phyloP scores from a whole-genome alignment of 92 coral and sea anemone species.

The Isaurus tuberculatus region DNA sequence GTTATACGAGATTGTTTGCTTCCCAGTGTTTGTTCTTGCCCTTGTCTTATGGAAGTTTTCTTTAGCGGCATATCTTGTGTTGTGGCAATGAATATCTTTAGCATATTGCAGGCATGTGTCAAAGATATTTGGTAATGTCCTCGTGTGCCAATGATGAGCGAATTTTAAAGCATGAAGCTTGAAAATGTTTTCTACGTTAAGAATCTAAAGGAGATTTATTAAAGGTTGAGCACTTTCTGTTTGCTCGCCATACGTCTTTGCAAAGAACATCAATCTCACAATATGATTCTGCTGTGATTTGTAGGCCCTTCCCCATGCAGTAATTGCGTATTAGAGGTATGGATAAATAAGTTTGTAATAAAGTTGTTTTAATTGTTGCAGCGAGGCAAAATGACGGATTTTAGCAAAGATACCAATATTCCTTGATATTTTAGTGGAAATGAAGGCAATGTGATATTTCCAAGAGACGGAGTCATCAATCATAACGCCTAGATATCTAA shows the following conservation, averaged over 20 bases:
- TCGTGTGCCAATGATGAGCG: conserved; percentile 22
- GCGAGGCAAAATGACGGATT: too few species aligned
- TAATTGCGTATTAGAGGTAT: too few species aligned
- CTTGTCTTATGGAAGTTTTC: conserved; percentile 3
- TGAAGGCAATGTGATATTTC: too few species aligned
- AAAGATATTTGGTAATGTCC: conserved; percentile 11
- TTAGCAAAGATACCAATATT: too few species aligned
- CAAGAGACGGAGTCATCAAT: not conserved
- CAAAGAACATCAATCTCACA: too few species aligned
- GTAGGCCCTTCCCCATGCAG: not conserved
- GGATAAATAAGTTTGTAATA: too few species aligned
- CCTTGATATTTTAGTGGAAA: too few species aligned
- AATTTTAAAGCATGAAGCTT: conserved; percentile 8
- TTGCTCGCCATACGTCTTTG: too few species aligned
- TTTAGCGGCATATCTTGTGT: conserved; percentile 19
- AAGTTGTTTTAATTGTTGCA: too few species aligned
- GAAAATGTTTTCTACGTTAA: conserved; percentile 12
- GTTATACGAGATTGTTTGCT: not conserved
- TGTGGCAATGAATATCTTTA: conserved; percentile 8
- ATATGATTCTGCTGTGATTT: not conserved
- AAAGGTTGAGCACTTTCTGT: not conserved
- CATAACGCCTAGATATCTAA: not conserved
- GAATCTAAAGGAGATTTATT: not conserved
- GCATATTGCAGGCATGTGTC: not conserved
- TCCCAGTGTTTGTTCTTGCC: not conserved